Evolutionary conservation across 2,888 invertebrate genomes (phyloP).

Genomic region (Myathropa florea): DNA sequence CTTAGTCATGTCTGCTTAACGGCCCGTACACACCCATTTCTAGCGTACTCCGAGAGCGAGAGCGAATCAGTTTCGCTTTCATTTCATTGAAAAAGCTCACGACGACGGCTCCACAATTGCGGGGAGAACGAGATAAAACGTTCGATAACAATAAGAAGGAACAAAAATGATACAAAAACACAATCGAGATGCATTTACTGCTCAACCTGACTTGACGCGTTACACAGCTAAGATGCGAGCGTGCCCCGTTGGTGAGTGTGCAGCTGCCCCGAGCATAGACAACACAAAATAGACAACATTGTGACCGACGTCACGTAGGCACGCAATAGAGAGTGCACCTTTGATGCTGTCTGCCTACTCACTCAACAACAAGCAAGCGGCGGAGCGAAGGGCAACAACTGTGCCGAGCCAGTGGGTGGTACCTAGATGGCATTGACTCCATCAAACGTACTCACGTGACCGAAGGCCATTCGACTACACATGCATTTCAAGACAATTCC

Average conservation of each 20-base stretch:
- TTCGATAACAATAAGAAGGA: neutral
- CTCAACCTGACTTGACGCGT: constrained; percentile 13
- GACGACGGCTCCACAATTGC: neutral
- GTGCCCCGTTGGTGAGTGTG: neutral
- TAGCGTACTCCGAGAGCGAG: constrained; percentile 8
- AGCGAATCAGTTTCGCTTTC: constrained; percentile 56
- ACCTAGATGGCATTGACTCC: neutral
- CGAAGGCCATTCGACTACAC: neutral
- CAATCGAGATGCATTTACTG: constrained; percentile 23
- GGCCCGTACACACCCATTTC: constrained; percentile 29
- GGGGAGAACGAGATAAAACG: constrained; percentile 1
- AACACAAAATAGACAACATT: neutral
- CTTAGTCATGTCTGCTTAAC: neutral
- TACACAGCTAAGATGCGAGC: neutral
- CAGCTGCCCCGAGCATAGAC: neutral
- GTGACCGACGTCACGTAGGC: constrained; percentile 50
- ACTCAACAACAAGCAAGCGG: neutral
- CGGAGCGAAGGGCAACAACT: neutral
- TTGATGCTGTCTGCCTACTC: neutral
- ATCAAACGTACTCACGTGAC: neutral
- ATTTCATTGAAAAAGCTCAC: constrained; percentile 43
- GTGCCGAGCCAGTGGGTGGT: neutral
- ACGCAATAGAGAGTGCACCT: constrained; percentile 1
- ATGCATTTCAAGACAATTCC: neutral
- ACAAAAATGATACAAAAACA: neutral